Evolutionary conservation across 2,113 vertebrate species (phyloP).

Genomic region (Cebidichthys violaceus): DNA sequence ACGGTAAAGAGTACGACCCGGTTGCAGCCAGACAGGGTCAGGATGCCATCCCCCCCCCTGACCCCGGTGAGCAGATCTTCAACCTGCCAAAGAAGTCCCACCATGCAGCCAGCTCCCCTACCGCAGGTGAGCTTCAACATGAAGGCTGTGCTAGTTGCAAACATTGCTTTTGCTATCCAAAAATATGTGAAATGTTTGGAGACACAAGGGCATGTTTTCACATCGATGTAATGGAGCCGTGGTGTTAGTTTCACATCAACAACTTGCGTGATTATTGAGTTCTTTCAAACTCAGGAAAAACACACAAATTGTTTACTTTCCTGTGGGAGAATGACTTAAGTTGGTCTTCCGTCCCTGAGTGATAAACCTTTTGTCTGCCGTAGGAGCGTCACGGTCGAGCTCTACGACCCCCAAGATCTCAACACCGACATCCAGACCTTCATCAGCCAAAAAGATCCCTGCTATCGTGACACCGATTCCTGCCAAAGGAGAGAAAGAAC

Average conservation of each 20-base stretch:
- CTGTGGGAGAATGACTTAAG: not conserved
- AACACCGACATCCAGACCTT: conserved; percentile 96
- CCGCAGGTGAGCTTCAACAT: conserved; percentile 87
- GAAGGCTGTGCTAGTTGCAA: not conserved
- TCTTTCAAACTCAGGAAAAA: not conserved
- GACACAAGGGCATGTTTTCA: not conserved
- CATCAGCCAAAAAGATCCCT: conserved; percentile 95
- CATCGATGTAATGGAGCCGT: not conserved
- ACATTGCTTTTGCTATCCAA: not conserved
- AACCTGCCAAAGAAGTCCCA: conserved; percentile 98
- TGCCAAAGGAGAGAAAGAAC: conserved; percentile 95
- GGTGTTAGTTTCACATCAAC: not conserved
- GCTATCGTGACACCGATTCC: conserved; percentile 81
- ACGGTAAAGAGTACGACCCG: conserved; percentile 97
- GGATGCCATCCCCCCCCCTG: conserved; percentile 96
- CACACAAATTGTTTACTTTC: not conserved
- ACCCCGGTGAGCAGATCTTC: conserved; percentile 99
- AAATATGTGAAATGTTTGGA: conserved; percentile 5
- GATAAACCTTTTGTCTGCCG: conserved; percentile 3
- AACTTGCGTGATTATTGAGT: not conserved
- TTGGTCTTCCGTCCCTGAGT: not conserved
- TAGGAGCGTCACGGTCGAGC: conserved; percentile 92
- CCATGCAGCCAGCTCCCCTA: conserved; percentile 97
- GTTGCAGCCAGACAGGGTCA: conserved; percentile 96
- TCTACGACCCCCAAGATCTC: conserved; percentile 92